Evolutionary conservation across 2,888 invertebrate species (phyloP), one percentile per base, ranked within the genome.

Genomic region (Brassicogethes aeneus): DNA sequence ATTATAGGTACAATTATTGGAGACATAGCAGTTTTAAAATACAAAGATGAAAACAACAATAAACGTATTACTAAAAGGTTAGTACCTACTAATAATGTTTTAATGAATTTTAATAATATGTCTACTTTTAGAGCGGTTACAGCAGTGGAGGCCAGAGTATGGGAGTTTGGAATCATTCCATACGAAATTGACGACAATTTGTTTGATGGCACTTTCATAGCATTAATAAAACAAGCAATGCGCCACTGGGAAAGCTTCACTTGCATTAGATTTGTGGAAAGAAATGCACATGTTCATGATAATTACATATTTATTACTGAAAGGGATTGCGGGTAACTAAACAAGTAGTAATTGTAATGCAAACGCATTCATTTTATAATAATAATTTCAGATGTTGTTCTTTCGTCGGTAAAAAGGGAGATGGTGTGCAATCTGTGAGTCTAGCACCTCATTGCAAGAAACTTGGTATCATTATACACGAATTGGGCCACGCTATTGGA

Each of bases 381-480:
- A 12, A 33, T 13, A n/a, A 5, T 33, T 33, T 14, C n/a, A 33
- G 33, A 14, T 99, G 99, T 71, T 99, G 99, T 65, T 97, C 97
- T 0, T 99, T 96, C 70, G 96, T 97, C 39, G 96, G 96, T 0
- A 93, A 94, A 62, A 79, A 94, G 34, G 96, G 96, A 10, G 93
- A 93, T 55, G 96, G 96, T 0, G 85, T 91, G 1, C 95, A 86
- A 64, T 94, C 93, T 7, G 93, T 96, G 56, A 90, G 90, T 37
- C 94, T 95, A 50, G 95, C 96, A 3, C 94, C 96, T 70, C 96
- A 96, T 72, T 97, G 96, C 64, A 96, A 97, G 73, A 97, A 96
- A 70, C 95, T 96, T 62, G 96, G 96, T 39, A 97, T 96, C 53
- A 94, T 96, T 36, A 94, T 95, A 2, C 95, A 96, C 66, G 95